A percentile compares a stretch with the other conserved stretches of the same genome.
These are phyloP conservation scores for Melanophora roralis DNA, from an alignment of 2,888 invertebrate genomes.

Conservation along the genomic window DNA sequence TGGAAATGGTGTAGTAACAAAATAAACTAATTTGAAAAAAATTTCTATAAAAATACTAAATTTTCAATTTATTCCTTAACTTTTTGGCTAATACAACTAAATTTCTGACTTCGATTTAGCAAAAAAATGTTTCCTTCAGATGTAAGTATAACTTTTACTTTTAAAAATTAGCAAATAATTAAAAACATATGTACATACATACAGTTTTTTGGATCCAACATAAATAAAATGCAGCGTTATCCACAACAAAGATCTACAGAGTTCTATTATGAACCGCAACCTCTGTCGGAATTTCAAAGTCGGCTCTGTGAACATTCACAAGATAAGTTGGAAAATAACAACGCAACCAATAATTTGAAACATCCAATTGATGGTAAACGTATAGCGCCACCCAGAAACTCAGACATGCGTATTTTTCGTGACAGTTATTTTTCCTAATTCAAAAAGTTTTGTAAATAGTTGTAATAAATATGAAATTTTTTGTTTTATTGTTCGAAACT, in stretches of 20 bases:
- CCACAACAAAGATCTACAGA: constrained; percentile 68
- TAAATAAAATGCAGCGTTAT: constrained; percentile 66
- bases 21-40: no score
- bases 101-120: constrained; percentile 12
- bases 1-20: no score
- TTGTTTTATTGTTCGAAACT: constrained; percentile 20
- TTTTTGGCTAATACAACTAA: constrained; percentile 29
- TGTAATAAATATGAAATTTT: constrained; percentile 9
- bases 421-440: constrained; percentile 75
- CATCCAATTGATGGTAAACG: constrained; percentile 55
- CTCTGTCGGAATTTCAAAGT: constrained; percentile 67
- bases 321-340: constrained; percentile 55
- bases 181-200: constrained; percentile 1
- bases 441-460: background rate
- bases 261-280: constrained; percentile 64
- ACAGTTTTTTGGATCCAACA: constrained; percentile 47
- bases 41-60: constrained; percentile 47
- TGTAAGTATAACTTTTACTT: constrained; percentile 53
- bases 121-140: constrained; percentile 63
- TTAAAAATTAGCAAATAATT: background rate
- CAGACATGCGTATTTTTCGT: constrained; percentile 71
- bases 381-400: constrained; percentile 70
- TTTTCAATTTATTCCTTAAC: constrained; percentile 27
- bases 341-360: background rate
- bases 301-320: constrained; percentile 67